phyloP scores from a whole-genome alignment of 2,888 invertebrate species.

The Dromius quadrimaculatus region DNA sequence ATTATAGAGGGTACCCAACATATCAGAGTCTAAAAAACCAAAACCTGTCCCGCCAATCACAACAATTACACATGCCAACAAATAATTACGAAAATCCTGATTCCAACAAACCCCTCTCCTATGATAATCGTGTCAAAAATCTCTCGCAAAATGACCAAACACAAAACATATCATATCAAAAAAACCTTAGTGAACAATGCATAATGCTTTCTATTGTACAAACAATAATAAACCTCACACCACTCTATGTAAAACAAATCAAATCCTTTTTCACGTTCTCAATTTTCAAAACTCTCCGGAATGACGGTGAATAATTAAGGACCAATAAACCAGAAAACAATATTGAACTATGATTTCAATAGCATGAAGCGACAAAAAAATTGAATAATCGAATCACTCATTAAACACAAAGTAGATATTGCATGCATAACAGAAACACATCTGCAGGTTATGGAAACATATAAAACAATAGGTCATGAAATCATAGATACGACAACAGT shows the following conservation, averaged over 20 bases:
- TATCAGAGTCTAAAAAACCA: background rate
- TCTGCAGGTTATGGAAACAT: background rate
- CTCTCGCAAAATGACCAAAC: conserved; percentile 8
- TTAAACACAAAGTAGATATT: background rate
- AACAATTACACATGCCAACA: background rate
- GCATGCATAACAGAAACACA: conserved; percentile 13
- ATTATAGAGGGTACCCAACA: background rate
- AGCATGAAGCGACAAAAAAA: conserved; percentile 12
- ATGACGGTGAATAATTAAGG: background rate
- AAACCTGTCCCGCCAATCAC: background rate
- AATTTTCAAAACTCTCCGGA: background rate
- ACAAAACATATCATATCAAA: background rate
- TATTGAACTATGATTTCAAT: conserved; percentile 5
- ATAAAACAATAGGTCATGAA: too few species aligned
- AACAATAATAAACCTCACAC: background rate
- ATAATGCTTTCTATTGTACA: background rate
- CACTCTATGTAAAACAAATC: background rate
- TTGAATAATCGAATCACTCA: background rate
- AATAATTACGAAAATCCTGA: background rate
- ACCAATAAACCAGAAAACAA: background rate
- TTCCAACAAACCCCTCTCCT: background rate
- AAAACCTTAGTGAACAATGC: background rate
- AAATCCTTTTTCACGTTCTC: background rate
- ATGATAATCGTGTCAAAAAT: too few species aligned
- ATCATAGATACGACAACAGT: background rate